Base-by-base conservation (phyloP, 1,140 invertebrate species). In the Ostrea edulis region DNA sequence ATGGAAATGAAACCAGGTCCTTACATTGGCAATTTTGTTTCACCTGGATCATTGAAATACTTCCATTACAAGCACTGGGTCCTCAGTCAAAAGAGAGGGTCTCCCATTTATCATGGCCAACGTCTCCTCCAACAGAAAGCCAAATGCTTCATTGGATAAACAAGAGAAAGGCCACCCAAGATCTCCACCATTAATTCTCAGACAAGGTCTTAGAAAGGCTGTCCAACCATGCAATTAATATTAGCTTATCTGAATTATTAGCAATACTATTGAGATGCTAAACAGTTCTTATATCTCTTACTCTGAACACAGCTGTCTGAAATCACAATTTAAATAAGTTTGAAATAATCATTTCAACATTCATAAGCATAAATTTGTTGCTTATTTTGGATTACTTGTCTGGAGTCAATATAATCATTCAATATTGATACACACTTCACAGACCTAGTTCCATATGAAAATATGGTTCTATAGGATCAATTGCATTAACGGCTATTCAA, bases 121-220 rank as follows among this genome's bases (percentile, higher is more conserved):
- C 29, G 68, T 77, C 68, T 77, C 68, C 68, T 29, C 68, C 68
- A 77, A 25, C 68, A 77, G 25, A 77, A 77, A 29, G 68, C 68
- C 68, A 77, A 77, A 77, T 77, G 68, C 68, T 77, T 77, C 68
- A 77, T 77, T 77, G 68, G 68, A 77, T 77, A 77, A 77, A 77
- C 68, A 77, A 77, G 68, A 35, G 35, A 77, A 77, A 9, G 68
- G 68, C 68, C 68, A 77, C 68, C 68, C 68, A 77, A 77, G 68
- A 77, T 77, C 68, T 29, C 68, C 68, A 77, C 25, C 68, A 77
- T 77, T 77, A 77, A 77, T 29, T 77, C 68, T 77, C 68, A 29
- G 58, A 62, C 58, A 62, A 14, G 58, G 58, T 62, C 58, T 62
- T 62, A 7, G 29, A 77, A 14, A 35, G 68, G 68, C 68, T 35